Conservation (phyloP, 2,113 vertebrate genomes). For the Melanerpes formicivorus region DNA sequence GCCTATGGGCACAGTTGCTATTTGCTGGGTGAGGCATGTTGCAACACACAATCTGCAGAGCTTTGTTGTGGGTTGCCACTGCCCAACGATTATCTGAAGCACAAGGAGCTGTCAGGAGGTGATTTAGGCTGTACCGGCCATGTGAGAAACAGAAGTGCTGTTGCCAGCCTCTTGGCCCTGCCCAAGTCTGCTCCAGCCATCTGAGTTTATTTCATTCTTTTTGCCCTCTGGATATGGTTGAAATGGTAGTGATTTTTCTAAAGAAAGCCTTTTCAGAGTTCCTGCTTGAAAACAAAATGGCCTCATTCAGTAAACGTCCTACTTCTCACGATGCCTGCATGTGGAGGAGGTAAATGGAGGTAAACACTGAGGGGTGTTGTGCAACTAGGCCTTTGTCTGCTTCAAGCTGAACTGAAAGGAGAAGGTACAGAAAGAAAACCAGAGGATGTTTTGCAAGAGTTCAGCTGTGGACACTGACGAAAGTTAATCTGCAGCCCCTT, state of each 20-base stretch:
- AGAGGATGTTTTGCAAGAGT: neutral
- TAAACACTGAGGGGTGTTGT: slow-evolving; percentile 8
- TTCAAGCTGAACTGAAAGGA: slow-evolving; percentile 10
- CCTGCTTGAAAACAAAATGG: slow-evolving; percentile 29
- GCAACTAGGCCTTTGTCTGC: slow-evolving; percentile 29
- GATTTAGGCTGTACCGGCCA: neutral
- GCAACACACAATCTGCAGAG: slow-evolving; percentile 21
- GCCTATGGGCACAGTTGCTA: neutral
- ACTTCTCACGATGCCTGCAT: neutral
- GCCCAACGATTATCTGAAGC: slow-evolving; percentile 31
- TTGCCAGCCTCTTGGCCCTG: slow-evolving; percentile 39
- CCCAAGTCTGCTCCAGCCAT: slow-evolving; percentile 43
- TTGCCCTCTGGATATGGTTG: slow-evolving; percentile 35
- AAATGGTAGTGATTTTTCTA: slow-evolving; percentile 23
- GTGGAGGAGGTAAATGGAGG: neutral
- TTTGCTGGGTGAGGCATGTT: neutral
- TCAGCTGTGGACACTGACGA: neutral
- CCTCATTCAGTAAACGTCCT: slow-evolving; percentile 13
- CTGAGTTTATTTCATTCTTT: slow-evolving; percentile 34
- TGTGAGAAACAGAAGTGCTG: neutral
- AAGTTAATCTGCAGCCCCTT: neutral
- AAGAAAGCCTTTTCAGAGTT: slow-evolving; percentile 16
- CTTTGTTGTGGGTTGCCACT: slow-evolving; percentile 51
- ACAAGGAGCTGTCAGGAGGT: slow-evolving; percentile 43
- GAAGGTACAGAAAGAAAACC: neutral